Conservation (phyloP, 2,888 invertebrate species). For the Aleiodes testaceus region DNA sequence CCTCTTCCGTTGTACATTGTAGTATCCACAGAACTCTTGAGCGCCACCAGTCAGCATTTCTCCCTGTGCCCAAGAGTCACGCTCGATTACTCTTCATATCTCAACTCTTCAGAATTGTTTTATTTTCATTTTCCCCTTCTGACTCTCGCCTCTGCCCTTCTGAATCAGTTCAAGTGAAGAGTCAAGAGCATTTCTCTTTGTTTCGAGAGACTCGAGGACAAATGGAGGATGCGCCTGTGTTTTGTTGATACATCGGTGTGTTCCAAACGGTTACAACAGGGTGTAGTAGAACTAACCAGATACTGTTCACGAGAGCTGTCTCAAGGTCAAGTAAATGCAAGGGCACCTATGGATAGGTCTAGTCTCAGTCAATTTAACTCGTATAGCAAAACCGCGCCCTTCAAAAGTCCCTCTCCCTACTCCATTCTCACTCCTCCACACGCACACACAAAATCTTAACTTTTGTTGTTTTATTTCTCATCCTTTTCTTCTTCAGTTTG, state of each 20-base stretch:
- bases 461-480: slow-evolving; percentile 46
- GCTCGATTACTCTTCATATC: slow-evolving; percentile 20
- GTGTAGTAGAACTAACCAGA: slow-evolving; percentile 40
- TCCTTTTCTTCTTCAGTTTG: slow-evolving; percentile 20
- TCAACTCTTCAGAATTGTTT: not conserved
- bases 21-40: not conserved
- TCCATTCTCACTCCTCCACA: slow-evolving; percentile 58
- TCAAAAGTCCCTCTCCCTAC: slow-evolving; percentile 64
- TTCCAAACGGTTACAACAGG: not conserved
- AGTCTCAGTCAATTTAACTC: slow-evolving; percentile 33
- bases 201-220: slow-evolving; percentile 35
- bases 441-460: slow-evolving; percentile 45
- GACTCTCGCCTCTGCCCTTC: not conserved
- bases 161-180: not conserved
- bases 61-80: slow-evolving; percentile 8
- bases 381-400: slow-evolving; percentile 66
- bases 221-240: slow-evolving; percentile 28
- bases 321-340: slow-evolving; percentile 70
- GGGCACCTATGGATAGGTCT: slow-evolving; percentile 68
- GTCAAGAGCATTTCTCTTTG: slow-evolving; percentile 40
- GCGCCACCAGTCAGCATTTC: not conserved
- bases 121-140: not conserved
- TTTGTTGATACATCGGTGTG: not conserved
- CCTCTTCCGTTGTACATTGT: not conserved
- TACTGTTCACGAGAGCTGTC: slow-evolving; percentile 62